Base-by-base conservation (phyloP, 2,888 invertebrate species). In the Slavum lentiscoides region DNA sequence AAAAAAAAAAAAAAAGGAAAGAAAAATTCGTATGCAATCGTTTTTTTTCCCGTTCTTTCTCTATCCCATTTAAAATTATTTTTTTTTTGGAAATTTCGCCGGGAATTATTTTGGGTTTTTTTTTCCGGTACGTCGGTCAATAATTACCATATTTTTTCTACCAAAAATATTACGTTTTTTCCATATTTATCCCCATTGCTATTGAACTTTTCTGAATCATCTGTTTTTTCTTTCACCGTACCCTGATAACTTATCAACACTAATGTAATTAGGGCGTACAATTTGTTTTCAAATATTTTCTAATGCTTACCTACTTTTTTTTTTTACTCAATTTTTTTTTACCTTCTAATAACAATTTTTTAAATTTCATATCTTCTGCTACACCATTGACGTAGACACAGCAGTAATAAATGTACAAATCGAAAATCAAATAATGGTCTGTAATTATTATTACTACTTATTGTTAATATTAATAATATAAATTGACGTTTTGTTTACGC, bases 221-320 rank as follows among this genome's bases (percentile, higher is more conserved):
- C 55, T 75, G 74, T 58, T 75, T 59, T 43, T 7, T 7, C 9
- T 19, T 55, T 74, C n/a, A n/a, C 8, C 15, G 37, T 2, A 43
- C 43, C 11, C 15, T 21, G 74, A 75, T 75, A 75, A 75, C 66
- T 13, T 75, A 75, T 75, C 74, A 66, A 39, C 8, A 19, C 7
- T 76, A 76, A 76, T 76, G 67, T 76, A 76, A 76, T 76, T 76
- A 76, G 75, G 75, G 75, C 75, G 67, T 76, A 76, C 19, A 68
- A 68, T 49, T 76, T 75, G 39, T 74, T 75, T 67, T 49, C 5
- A 43, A 23, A 66, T 37, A 61, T 23, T 61, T 13, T 9, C 21
- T 21, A 59, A 61, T 23, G 13, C 23, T 4, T 3, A 9, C 11
- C 9, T n/a, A n/a, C n/a, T n/a, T n/a, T n/a, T n/a, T 19, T 59